These are phyloP conservation scores for Cyanocitta stelleri DNA, from an alignment of 2,113 vertebrate species.

Conservation along the genomic window DNA sequence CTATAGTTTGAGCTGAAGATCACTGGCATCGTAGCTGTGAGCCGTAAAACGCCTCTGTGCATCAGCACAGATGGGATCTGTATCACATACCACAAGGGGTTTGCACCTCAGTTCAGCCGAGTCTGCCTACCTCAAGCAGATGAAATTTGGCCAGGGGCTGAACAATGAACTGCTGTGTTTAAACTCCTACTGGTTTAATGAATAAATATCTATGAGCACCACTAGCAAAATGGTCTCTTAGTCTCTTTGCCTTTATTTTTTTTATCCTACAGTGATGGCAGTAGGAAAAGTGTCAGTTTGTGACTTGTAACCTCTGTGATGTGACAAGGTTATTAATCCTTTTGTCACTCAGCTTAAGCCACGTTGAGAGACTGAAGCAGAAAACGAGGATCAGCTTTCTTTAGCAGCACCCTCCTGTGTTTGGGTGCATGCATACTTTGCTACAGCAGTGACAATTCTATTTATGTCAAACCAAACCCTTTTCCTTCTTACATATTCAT, in stretches of 20 bases:
- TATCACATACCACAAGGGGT: neutral
- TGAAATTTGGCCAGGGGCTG: neutral
- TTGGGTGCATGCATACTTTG: neutral
- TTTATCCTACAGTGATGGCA: neutral
- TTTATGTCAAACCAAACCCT: neutral
- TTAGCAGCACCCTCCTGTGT: neutral
- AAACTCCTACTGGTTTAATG: neutral
- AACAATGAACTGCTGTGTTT: neutral
- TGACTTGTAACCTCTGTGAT: neutral
- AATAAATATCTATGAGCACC: neutral
- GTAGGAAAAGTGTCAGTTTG: neutral
- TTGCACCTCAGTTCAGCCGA: neutral
- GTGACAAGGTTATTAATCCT: constrained; percentile 17
- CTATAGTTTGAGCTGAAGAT: neutral
- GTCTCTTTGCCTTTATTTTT: neutral
- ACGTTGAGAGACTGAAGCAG: neutral
- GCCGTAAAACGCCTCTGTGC: neutral
- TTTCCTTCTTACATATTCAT: neutral
- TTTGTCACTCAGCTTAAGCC: neutral
- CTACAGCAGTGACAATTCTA: neutral
- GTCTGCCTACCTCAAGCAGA: neutral
- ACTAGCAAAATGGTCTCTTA: neutral
- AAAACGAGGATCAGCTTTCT: neutral
- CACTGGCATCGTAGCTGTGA: neutral
- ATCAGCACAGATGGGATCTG: neutral